Evolutionary conservation across 2,797 vertebrate species (phyloP).

Genomic region (Eutrigla gurnardus): DNA sequence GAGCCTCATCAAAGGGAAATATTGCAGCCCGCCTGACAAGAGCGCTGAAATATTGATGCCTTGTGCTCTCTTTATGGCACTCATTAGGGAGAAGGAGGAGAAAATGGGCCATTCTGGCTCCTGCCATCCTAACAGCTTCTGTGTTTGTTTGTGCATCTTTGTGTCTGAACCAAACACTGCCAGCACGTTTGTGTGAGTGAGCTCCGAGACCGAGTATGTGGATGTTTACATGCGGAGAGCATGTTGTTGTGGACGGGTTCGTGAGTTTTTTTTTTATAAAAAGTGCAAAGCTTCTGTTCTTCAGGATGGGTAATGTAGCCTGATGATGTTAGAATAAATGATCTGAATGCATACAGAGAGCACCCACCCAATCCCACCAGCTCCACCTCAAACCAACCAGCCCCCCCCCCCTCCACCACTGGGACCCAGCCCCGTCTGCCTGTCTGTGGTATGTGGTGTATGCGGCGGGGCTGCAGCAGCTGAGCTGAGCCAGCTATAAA

Average conservation of each 20-base stretch:
- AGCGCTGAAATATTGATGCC: slow-evolving; percentile 79
- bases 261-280: background rate
- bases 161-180: background rate
- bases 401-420: slow-evolving; percentile 26
- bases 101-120: slow-evolving; percentile 69
- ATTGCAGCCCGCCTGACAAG: slow-evolving; percentile 50
- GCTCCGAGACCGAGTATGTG: too few species aligned
- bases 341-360: slow-evolving; percentile 20
- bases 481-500: slow-evolving; percentile 63
- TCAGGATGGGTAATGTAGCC: slow-evolving; percentile 2
- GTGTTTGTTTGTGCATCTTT: slow-evolving; percentile 55
- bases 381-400: background rate
- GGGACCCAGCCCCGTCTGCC: slow-evolving; percentile 64
- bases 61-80: slow-evolving; percentile 61
- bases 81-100: slow-evolving; percentile 73
- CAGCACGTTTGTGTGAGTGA: slow-evolving; percentile 16
- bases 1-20: slow-evolving; percentile 69
- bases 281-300: slow-evolving; percentile 17
- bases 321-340: slow-evolving; percentile 19
- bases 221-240: slow-evolving; percentile 23
- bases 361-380: slow-evolving; percentile 27
- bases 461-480: slow-evolving; percentile 66
- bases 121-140: slow-evolving; percentile 47
- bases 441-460: slow-evolving; percentile 73
- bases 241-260: slow-evolving; percentile 8